phyloP scores from a whole-genome alignment of 2,113 vertebrate species.

The Thunnus thynnus region DNA sequence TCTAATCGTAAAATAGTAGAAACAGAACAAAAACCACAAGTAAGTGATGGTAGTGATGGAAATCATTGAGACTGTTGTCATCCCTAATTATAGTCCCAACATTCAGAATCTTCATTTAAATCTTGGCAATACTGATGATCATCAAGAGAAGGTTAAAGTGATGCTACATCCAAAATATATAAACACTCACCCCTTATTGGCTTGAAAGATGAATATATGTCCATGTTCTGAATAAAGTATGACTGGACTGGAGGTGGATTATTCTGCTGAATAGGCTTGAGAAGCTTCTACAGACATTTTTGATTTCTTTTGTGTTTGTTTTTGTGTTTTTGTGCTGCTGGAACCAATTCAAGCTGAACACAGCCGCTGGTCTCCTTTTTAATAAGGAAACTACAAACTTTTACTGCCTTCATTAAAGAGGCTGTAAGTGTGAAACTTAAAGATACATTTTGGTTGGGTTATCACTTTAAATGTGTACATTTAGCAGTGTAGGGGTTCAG shows the following conservation, averaged over 20 bases:
- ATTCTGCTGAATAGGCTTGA: too few relatives aligned
- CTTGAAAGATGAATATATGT: neutral
- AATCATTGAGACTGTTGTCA: neutral
- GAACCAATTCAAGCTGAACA: too few relatives aligned
- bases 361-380: too few relatives aligned
- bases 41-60: neutral
- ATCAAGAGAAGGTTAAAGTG: neutral
- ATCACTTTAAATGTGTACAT: neutral
- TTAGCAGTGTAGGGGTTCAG: neutral
- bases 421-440: neutral
- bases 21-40: slow-evolving; percentile 12
- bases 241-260: neutral
- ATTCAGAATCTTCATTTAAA: neutral
- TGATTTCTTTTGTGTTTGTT: neutral
- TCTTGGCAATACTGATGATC: neutral
- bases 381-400: too few relatives aligned
- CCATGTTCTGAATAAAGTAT: neutral
- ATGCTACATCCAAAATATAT: neutral
- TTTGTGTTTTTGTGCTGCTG: too few relatives aligned
- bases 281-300: neutral
- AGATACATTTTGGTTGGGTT: neutral
- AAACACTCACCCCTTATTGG: neutral
- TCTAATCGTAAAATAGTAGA: neutral
- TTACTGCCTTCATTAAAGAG: too few relatives aligned
- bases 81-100: too few relatives aligned